Percentiles rank a stretch among this genome's conserved stretches.
These are phyloP conservation scores for Sisor rabdophorus DNA, from an alignment of 2,113 vertebrate genomes.

Conservation along the genomic window DNA sequence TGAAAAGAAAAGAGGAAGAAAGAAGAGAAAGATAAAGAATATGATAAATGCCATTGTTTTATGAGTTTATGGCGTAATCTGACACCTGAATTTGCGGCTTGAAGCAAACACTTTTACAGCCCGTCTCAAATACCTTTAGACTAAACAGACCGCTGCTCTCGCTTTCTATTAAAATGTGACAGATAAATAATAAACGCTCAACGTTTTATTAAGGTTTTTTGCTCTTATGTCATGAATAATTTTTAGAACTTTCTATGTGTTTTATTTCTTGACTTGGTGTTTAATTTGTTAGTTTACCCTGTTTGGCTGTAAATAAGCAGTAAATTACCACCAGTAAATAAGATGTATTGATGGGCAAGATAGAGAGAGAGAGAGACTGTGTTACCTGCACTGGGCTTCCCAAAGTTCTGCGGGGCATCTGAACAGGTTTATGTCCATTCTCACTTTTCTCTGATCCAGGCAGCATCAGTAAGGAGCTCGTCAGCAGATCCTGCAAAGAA, in stretches of 20 bases:
- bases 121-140: conserved; percentile 1
- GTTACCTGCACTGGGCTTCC: conserved; percentile 82
- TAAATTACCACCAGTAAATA: too few species aligned
- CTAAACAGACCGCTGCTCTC: neutral
- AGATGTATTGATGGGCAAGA: too few species aligned
- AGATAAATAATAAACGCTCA: neutral
- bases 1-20: conserved; percentile 2
- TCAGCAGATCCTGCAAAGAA: conserved; percentile 81
- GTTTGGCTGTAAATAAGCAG: too few species aligned
- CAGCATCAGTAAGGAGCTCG: conserved; percentile 86
- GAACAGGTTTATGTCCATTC: conserved; percentile 79
- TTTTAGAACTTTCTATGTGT: too few species aligned
- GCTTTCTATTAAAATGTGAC: neutral
- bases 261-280: too few species aligned
- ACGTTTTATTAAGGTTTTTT: neutral
- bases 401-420: conserved; percentile 75
- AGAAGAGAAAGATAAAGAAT: neutral
- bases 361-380: neutral
- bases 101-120: conserved; percentile 5
- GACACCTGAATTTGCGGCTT: conserved; percentile 8
- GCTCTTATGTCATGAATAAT: too few species aligned
- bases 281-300: too few species aligned
- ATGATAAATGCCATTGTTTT: conserved; percentile 3
- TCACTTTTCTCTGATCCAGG: conserved; percentile 76
- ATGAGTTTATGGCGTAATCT: conserved; percentile 31